These are phyloP conservation scores for human DNA, from an alignment of 2,113 vertebrate species.

Conservation along the genomic window DNA sequence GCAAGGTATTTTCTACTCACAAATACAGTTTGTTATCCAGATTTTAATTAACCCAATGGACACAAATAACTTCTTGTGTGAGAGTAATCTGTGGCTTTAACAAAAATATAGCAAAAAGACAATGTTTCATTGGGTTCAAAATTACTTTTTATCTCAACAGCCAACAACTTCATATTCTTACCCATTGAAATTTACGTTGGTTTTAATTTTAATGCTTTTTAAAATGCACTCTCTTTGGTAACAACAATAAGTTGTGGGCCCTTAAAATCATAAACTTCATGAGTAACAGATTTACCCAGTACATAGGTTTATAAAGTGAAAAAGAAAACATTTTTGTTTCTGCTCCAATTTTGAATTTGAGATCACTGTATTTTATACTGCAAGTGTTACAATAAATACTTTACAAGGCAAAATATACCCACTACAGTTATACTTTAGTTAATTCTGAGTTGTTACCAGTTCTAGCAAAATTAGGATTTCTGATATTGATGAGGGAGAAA, in stretches of 20 bases:
- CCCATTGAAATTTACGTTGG: neutral
- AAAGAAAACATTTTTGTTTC: neutral
- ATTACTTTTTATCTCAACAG: neutral
- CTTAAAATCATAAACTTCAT: neutral
- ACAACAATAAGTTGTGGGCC: neutral
- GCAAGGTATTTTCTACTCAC: neutral
- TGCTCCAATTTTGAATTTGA: slow-evolving; percentile 19
- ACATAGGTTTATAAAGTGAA: neutral
- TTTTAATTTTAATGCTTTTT: slow-evolving; percentile 19
- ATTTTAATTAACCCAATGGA: slow-evolving; percentile 19
- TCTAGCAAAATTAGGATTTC: slow-evolving; percentile 24
- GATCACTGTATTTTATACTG: neutral
- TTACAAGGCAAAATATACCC: neutral
- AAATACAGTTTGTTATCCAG: neutral
- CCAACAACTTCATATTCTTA: slow-evolving; percentile 15
- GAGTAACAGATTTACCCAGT: neutral
- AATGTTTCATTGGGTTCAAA: neutral
- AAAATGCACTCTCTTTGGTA: neutral
- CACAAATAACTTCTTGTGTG: neutral
- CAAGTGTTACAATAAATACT: neutral
- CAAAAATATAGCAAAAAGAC: slow-evolving; percentile 25
- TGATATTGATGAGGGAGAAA: neutral
- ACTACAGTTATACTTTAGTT: neutral
- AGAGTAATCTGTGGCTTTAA: neutral
- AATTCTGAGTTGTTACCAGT: neutral